phyloP scores from a whole-genome alignment of 1,140 invertebrate species.

The Leptoteleia sp. region DNA sequence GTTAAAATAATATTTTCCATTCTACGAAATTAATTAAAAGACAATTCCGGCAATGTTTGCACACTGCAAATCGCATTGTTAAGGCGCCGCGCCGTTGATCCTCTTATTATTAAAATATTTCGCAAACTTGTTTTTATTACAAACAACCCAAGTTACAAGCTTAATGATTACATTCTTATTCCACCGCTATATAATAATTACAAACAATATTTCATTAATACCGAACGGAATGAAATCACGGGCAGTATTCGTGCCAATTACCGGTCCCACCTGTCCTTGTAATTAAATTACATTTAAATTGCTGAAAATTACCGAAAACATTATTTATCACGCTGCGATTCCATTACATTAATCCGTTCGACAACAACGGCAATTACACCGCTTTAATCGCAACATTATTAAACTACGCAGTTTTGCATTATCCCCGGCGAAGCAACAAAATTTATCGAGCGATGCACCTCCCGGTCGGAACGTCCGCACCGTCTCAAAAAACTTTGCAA shows the following conservation, averaged over 20 bases:
- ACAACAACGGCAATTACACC: slow-evolving; percentile 14
- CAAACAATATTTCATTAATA: neutral
- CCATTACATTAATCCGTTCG: slow-evolving; percentile 12
- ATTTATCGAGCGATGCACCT: neutral
- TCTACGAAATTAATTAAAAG: no score
- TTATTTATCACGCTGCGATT: slow-evolving; percentile 1
- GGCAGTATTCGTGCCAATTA: neutral
- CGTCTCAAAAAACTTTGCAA: slow-evolving; percentile 11
- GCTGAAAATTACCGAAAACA: slow-evolving; percentile 10
- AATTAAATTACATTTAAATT: slow-evolving; percentile 19
- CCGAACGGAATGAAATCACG: neutral
- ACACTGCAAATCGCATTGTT: no score
- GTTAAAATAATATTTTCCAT: no score
- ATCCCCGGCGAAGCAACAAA: slow-evolving; percentile 8
- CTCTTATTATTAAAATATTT: no score
- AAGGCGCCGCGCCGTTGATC: no score
- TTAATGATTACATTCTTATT: no score
- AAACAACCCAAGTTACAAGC: no score
- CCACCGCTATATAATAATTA: neutral
- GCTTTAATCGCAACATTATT: slow-evolving; percentile 13
- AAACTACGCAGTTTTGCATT: slow-evolving; percentile 26
- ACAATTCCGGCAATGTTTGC: no score
- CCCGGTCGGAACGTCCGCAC: slow-evolving; percentile 3
- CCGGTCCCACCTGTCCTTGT: neutral
- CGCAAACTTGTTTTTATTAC: no score